phyloP scores from a whole-genome alignment of 2,888 invertebrate species.

The Dicranocentrus wangi region DNA sequence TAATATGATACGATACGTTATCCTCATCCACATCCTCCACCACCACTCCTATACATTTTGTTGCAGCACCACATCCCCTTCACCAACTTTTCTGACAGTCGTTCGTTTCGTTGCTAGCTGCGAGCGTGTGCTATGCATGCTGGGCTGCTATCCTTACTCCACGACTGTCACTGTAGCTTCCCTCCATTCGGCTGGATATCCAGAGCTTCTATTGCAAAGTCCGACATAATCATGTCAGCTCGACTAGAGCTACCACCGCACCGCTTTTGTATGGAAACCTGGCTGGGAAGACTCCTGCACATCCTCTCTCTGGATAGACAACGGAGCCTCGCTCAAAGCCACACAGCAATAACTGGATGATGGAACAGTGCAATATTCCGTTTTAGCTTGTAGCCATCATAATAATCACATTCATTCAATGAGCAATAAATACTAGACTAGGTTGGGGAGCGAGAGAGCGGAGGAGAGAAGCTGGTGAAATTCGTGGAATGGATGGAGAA shows the following conservation, averaged over 20 bases:
- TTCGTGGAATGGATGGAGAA: not conserved
- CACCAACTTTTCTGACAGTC: not conserved
- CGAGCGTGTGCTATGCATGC: not conserved
- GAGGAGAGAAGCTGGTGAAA: not conserved
- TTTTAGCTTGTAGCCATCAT: constrained; percentile 24
- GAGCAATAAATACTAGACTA: constrained; percentile 31
- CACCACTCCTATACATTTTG: no score
- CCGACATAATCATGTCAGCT: constrained; percentile 20
- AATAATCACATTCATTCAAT: constrained; percentile 22
- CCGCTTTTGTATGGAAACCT: no score
- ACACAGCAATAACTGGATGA: constrained; percentile 2
- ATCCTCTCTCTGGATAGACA: not conserved
- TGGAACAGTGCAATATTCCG: not conserved
- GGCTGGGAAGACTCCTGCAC: no score
- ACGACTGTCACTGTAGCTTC: constrained; percentile 12
- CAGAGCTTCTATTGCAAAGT: constrained; percentile 1
- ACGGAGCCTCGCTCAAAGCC: not conserved
- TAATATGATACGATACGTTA: constrained; percentile 36
- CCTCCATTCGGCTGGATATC: not conserved
- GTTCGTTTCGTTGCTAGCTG: not conserved
- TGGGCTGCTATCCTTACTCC: not conserved
- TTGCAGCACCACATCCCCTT: not conserved
- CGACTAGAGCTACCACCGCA: no score
- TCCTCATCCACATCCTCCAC: no score
- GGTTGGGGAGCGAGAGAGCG: not conserved